A percentile compares a stretch with the other conserved stretches of the same genome.
These are phyloP conservation scores for Brachionus manjavacas DNA, from an alignment of 1,140 invertebrate species.

Conservation along the genomic window DNA sequence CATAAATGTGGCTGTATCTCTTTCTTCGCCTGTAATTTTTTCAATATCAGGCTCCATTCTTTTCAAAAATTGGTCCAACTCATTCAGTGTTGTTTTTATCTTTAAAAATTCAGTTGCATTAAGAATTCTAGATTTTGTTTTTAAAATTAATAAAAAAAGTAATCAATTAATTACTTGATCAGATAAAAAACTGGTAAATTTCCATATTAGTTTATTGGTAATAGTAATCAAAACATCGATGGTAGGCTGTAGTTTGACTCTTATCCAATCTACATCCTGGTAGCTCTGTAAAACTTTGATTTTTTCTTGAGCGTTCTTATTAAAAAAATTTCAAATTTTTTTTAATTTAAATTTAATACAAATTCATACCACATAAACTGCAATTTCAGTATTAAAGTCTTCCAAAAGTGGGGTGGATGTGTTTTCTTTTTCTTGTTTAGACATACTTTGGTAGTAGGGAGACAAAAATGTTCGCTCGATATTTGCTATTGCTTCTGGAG, in stretches of 20 bases:
- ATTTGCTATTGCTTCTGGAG: not conserved
- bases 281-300: not conserved
- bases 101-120: not conserved
- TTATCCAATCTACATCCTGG: conserved; percentile 50
- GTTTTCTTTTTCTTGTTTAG: conserved; percentile 47
- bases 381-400: conserved; percentile 57
- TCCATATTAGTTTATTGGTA: conserved; percentile 57
- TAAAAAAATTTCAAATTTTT: not conserved
- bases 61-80: conserved; percentile 53
- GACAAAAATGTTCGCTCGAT: conserved; percentile 54
- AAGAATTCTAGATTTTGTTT: not conserved
- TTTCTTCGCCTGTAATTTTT: conserved; percentile 56
- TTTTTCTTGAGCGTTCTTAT: conserved; percentile 38
- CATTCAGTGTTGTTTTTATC: conserved; percentile 46
- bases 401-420: conserved; percentile 51
- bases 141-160: not conserved
- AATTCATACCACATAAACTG: conserved; percentile 52
- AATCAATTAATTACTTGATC: conserved; percentile 50
- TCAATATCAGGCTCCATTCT: conserved; percentile 57
- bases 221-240: conserved; percentile 57
- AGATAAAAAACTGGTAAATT: conserved; percentile 56
- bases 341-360: not conserved
- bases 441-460: conserved; percentile 47
- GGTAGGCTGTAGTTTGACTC: conserved; percentile 55
- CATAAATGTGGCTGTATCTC: conserved; percentile 57